Conservation (phyloP, 2,888 invertebrate species). For the Chorisops tibialis region DNA sequence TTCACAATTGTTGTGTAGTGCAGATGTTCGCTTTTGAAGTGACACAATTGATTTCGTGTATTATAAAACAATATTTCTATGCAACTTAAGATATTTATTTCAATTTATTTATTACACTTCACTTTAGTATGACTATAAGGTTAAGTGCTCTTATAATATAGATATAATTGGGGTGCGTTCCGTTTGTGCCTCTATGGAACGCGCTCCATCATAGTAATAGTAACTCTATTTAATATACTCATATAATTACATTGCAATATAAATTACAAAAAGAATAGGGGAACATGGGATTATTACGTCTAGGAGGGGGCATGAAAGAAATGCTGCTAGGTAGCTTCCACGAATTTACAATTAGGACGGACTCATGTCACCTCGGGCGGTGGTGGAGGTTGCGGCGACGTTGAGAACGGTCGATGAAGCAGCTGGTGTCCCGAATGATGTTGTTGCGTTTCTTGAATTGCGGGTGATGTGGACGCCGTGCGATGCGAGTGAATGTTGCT, state of each 20-base stretch:
- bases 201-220: constrained; percentile 20
- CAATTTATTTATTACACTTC: constrained; percentile 27
- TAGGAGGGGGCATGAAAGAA: not conserved
- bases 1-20: too few species aligned
- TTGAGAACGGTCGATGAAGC: constrained; percentile 51
- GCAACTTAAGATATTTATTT: constrained; percentile 28
- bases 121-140: constrained; percentile 27
- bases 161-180: constrained; percentile 18
- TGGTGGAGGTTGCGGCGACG: constrained; percentile 48
- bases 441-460: constrained; percentile 9
- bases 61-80: too few species aligned
- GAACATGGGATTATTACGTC: not conserved
- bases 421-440: constrained; percentile 37
- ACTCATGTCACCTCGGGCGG: constrained; percentile 50
- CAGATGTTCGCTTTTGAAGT: not conserved
- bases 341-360: constrained; percentile 1
- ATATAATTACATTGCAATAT: constrained; percentile 30
- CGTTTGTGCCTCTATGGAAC: constrained; percentile 21
- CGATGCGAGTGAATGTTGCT: constrained; percentile 37
- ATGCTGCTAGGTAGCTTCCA: constrained; percentile 14
- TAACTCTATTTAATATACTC: constrained; percentile 24
- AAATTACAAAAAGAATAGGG: constrained; percentile 28
- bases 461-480: constrained; percentile 19
- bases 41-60: not conserved
- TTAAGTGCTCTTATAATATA: constrained; percentile 26